Evolutionary conservation across 2,888 invertebrate genomes (phyloP), one percentile per base, ranked within the genome.

Genomic region (Drosophila anomelani): DNA sequence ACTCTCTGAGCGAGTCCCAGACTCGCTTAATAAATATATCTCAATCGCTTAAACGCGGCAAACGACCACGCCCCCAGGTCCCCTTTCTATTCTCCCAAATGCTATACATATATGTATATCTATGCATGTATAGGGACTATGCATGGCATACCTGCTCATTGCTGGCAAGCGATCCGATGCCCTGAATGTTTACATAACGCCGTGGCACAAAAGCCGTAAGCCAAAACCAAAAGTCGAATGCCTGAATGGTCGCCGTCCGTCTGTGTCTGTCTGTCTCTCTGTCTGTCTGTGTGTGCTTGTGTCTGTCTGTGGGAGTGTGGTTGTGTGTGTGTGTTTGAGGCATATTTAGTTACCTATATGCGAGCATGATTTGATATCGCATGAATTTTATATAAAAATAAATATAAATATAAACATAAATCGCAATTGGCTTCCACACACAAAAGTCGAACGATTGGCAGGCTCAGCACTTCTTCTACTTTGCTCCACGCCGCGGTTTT

Each of bases 301-400:
- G 7, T 55, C 32, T 61, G 49, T 69, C 56, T 68, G 61, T 58
- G 7, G 13, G 15, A 0, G 17, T n/a, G 43, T 26, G 12, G 20
- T 41, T 60, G 34, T 55, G 51, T 68, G 29, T 73, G 34, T 47
- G 32, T 41, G 51, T 74, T 51, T 74, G 67, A 58, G 87, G 75
- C 88, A 84, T 88, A 88, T 83, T 89, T 87, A 87, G 84, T 87
- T 85, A 89, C 89, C 84, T 85, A 87, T 89, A 77, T 79, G 47
- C 23, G 57, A 49, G 72, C 58, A 70, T 71, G 89, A 87, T 89
- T 85, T 89, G 82, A 75, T 87, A 89, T 89, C 88, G 70, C 82
- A 89, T 84, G 80, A 87, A 81, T 85, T 85, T 87, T 87, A 75
- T 84, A 87, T 87, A 77, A 87, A 68, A 58, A 55, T 51, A 75